Percentiles rank a stretch among this genome's conserved stretches.
Conservation (phyloP, 2,888 invertebrate species). For the Platynereis dumerilii region DNA sequence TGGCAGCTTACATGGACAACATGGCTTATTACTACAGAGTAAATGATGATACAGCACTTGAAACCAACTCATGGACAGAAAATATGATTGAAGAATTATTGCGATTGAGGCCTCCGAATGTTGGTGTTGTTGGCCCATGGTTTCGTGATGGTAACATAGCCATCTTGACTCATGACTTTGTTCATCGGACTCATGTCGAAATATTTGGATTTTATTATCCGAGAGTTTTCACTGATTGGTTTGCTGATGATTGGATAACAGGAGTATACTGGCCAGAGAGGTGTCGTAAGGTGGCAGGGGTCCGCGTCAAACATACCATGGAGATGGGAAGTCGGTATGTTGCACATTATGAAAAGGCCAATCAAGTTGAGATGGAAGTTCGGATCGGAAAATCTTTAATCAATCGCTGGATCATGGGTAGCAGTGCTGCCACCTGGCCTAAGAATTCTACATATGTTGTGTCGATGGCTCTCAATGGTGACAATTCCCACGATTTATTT, state of each 20-base stretch:
- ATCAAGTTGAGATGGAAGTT: slow-evolving; percentile 36
- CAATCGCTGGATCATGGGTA: slow-evolving; percentile 30
- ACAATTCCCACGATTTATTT: slow-evolving; percentile 30
- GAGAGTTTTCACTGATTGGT: slow-evolving; percentile 45
- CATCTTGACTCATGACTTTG: slow-evolving; percentile 42
- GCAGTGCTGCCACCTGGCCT: slow-evolving; percentile 18
- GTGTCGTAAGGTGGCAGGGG: slow-evolving; percentile 33
- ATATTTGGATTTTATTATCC: slow-evolving; percentile 43
- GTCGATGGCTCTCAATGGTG: slow-evolving; percentile 35
- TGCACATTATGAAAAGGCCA: slow-evolving; percentile 37
- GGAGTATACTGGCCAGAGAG: slow-evolving; percentile 49
- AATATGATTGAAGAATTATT: slow-evolving; percentile 36
- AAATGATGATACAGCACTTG: slow-evolving; percentile 41
- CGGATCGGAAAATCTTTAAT: slow-evolving; percentile 37
- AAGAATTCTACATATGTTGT: slow-evolving; percentile 31
- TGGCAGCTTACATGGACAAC: slow-evolving; percentile 43
- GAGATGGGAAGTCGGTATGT: slow-evolving; percentile 39
- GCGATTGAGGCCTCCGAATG: slow-evolving; percentile 37
- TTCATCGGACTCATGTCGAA: slow-evolving; percentile 41
- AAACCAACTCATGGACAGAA: slow-evolving; percentile 39
- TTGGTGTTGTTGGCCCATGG: slow-evolving; percentile 42
- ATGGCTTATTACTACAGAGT: slow-evolving; percentile 41
- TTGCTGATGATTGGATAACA: slow-evolving; percentile 82
- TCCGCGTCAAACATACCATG: slow-evolving; percentile 41
- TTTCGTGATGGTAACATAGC: slow-evolving; percentile 38